Conservation (phyloP, 1,140 invertebrate genomes). For the Thaumetopoea pityocampa region DNA sequence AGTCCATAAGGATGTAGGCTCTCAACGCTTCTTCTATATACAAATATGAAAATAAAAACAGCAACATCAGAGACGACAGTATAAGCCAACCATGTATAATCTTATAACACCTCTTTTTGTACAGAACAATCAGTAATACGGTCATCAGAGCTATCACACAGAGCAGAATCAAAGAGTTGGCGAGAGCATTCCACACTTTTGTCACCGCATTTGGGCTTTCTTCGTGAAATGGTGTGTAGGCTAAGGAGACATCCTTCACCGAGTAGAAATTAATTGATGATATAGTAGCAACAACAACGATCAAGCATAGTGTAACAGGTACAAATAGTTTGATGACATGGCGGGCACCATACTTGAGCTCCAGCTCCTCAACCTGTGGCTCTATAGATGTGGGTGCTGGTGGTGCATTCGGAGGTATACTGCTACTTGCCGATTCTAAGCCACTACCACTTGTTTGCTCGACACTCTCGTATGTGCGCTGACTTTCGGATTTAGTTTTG, state of each 20-base stretch:
- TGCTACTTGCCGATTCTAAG: slow-evolving; percentile 27
- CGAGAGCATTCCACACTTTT: slow-evolving; percentile 96
- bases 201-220: slow-evolving; percentile 91
- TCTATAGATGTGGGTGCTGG: slow-evolving; percentile 30
- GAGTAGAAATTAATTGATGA: slow-evolving; percentile 95
- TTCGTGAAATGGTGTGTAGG: slow-evolving; percentile 99
- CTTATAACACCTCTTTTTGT: slow-evolving; percentile 97
- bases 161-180: slow-evolving; percentile 96
- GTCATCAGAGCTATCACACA: slow-evolving; percentile 97
- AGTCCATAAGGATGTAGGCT: slow-evolving; percentile 96
- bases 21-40: slow-evolving; percentile 95
- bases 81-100: slow-evolving; percentile 97
- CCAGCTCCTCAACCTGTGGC: slow-evolving; percentile 87
- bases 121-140: slow-evolving; percentile 93
- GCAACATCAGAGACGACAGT: slow-evolving; percentile 93
- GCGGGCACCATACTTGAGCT: slow-evolving; percentile 97
- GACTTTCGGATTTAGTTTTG: slow-evolving; percentile 55
- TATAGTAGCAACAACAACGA: slow-evolving; percentile 97
- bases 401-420: slow-evolving; percentile 25
- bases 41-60: slow-evolving; percentile 96
- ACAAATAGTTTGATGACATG: slow-evolving; percentile 99
- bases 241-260: slow-evolving; percentile 92
- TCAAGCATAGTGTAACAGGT: slow-evolving; percentile 97
- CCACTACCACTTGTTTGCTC: slow-evolving; percentile 36
- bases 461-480: slow-evolving; percentile 65